Evolutionary conservation across 2,113 vertebrate species (phyloP).

Genomic region (Python bivittatus): DNA sequence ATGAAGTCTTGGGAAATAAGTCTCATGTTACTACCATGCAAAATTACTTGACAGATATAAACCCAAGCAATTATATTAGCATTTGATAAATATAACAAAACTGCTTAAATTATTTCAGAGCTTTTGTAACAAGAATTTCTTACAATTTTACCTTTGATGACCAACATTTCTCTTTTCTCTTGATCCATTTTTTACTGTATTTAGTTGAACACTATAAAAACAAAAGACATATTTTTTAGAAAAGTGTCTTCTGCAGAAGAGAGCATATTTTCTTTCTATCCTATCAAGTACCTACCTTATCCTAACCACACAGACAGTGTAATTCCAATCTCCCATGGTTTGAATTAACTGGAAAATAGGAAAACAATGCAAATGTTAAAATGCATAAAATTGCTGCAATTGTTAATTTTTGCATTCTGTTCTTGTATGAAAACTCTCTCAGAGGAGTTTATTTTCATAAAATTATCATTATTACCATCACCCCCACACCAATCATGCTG

Average conservation of each 20-base stretch:
- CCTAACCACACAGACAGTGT: conserved; percentile 78
- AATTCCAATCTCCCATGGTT: conserved; percentile 88
- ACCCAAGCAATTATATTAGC: background rate
- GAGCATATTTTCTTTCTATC: conserved; percentile 8
- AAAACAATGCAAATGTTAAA: conserved; percentile 28
- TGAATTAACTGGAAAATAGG: conserved; percentile 85
- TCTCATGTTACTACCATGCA: background rate
- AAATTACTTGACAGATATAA: background rate
- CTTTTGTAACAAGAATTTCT: background rate
- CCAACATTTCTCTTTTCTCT: conserved; percentile 72
- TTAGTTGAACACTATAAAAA: conserved; percentile 67
- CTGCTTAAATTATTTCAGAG: background rate
- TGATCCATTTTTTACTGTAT: conserved; percentile 48
- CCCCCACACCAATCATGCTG: background rate
- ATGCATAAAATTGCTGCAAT: background rate
- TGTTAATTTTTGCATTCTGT: background rate
- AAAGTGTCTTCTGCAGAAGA: conserved; percentile 19
- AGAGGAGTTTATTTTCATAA: background rate
- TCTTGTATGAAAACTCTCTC: background rate
- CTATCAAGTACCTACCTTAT: conserved; percentile 80
- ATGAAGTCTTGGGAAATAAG: background rate
- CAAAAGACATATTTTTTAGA: conserved; percentile 34
- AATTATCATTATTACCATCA: background rate
- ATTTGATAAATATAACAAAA: background rate
- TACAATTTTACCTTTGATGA: conserved; percentile 68